These are phyloP conservation scores for Dufourea novaeangliae DNA, from an alignment of 1,140 invertebrate genomes.

Conservation along the genomic window DNA sequence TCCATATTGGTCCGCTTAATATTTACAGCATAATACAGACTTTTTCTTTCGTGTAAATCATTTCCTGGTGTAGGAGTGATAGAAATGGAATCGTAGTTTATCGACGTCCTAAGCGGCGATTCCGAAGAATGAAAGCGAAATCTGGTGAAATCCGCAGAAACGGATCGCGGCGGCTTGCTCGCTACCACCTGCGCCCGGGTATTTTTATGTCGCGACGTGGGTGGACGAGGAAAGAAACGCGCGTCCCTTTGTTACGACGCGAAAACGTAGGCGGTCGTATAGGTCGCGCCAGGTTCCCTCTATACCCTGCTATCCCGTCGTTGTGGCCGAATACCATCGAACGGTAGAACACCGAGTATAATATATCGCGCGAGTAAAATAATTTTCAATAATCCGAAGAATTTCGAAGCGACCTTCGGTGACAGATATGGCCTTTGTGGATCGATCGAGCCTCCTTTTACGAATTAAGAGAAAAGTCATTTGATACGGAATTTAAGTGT, in stretches of 20 bases:
- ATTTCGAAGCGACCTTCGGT: slow-evolving; percentile 25
- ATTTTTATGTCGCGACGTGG: slow-evolving; percentile 61
- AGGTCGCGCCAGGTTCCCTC: slow-evolving; percentile 35
- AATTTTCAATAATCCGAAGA: slow-evolving; percentile 27
- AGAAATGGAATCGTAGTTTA: not conserved
- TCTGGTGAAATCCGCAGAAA: slow-evolving; percentile 28
- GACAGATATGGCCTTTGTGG: not conserved
- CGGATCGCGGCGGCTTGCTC: not conserved
- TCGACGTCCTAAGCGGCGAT: not conserved
- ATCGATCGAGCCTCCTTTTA: not conserved
- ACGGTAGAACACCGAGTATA: slow-evolving; percentile 28
- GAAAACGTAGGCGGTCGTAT: slow-evolving; percentile 55
- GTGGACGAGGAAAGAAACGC: slow-evolving; percentile 62
- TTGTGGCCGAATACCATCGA: slow-evolving; percentile 30
- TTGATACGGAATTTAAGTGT: not conserved
- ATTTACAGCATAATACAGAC: too few relatives aligned
- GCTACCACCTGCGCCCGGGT: slow-evolving; percentile 60
- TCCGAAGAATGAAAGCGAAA: slow-evolving; percentile 33
- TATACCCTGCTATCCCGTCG: slow-evolving; percentile 17
- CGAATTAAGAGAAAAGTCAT: not conserved
- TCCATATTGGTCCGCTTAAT: too few relatives aligned
- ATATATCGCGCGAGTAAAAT: slow-evolving; percentile 41
- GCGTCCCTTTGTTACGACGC: slow-evolving; percentile 61
- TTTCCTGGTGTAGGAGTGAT: not conserved
- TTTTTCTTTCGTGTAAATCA: not conserved